Base-by-base conservation (phyloP, 2,797 vertebrate genomes). In the Agapornis canus region DNA sequence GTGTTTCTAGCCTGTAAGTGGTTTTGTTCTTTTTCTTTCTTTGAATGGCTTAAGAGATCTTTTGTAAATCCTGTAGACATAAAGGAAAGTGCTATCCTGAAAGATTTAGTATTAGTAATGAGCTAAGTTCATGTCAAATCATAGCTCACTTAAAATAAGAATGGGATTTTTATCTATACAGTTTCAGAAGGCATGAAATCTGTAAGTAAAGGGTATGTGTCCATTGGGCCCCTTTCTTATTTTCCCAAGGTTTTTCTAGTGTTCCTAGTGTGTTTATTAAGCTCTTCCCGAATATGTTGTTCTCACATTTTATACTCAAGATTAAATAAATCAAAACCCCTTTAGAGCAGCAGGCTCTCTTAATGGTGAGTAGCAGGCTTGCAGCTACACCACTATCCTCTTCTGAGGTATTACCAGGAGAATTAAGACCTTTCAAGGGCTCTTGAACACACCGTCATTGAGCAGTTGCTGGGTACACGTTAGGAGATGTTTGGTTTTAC, bases 401-500 rank as follows among this genome's bases (percentile, higher is more conserved):
- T 70, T 43, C 37, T 49, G n/a, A 79, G 20, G 10, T 48, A 26
- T 37, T 78, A 39, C 13, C 32, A 64, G 56, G 20, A 83, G 45
- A 65, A 84, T 66, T 39, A 45, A 89, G 86, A 66, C 11, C 37
- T 68, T 70, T 77, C 29, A 59, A 85, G n/a, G 11, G 21, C 39
- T 64, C 31, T 89, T 70, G 43, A 69, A n/a, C 21, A 49, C 47
- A 23, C 2, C 2, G 3, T 3, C 31, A 6, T 60, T 35, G 15
- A 90, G 57, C 32, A 69, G 3, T 73, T 89, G 17, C 47, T 60
- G 20, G 21, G 12, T 49, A 21, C 18, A 11, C 16, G 4, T 32
- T 63, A 26, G 43, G 60, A 86, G 79, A 70, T 77, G 13, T 27
- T 89, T 87, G 42, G 11, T 61, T 92, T 83, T 57, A 32, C 25